phyloP scores from a whole-genome alignment of 1,140 invertebrate species.

The Linepithema humile region DNA sequence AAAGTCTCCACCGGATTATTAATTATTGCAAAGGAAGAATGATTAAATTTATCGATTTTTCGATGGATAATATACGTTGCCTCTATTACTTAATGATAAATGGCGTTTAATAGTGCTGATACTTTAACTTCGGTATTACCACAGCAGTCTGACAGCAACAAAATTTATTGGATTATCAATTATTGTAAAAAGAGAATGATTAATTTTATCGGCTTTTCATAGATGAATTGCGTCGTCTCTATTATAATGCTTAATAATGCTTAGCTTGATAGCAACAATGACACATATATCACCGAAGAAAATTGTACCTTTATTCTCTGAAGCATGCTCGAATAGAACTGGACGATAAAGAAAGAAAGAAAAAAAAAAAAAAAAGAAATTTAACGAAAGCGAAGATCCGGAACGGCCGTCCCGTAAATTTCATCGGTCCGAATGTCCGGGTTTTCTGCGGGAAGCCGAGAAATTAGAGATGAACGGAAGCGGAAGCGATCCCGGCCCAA shows the following conservation, averaged over 20 bases:
- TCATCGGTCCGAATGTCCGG: conserved; percentile 42
- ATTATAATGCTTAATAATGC: neutral
- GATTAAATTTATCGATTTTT: too few species aligned
- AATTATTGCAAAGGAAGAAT: too few species aligned
- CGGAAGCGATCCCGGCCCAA: neutral
- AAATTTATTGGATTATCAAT: neutral
- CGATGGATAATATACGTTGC: too few species aligned
- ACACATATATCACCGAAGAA: neutral
- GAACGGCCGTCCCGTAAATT: conserved; percentile 62
- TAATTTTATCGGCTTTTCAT: neutral
- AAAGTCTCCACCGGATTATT: too few species aligned
- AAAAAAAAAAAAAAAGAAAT: neutral
- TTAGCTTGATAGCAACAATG: neutral
- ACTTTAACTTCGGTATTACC: too few species aligned
- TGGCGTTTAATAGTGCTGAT: too few species aligned
- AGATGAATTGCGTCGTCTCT: neutral
- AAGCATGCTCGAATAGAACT: neutral
- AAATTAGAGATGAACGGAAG: conserved; percentile 51
- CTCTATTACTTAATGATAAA: too few species aligned
- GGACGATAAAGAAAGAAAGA: neutral
- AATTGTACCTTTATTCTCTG: neutral
- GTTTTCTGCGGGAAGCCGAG: conserved; percentile 52
- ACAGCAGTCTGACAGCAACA: neutral
- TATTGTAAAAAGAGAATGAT: neutral
- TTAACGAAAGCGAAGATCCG: conserved; percentile 1